Conservation (phyloP, 1,140 invertebrate genomes). For the Anthonomus grandis region DNA sequence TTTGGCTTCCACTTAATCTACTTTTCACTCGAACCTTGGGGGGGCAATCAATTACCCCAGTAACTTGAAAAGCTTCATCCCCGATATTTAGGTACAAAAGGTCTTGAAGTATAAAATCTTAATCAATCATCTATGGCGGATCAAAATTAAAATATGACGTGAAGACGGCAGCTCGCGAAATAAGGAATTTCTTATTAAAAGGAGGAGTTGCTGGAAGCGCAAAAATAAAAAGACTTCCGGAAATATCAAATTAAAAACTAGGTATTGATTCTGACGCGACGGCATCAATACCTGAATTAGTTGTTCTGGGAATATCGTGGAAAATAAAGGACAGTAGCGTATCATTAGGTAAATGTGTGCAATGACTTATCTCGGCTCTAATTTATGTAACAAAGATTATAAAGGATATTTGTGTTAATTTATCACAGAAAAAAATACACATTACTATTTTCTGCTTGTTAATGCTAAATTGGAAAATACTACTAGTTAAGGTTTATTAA, state of each 20-base stretch:
- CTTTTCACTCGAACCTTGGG: slow-evolving; percentile 18
- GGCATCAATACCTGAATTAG: slow-evolving; percentile 13
- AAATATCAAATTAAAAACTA: slow-evolving; percentile 24
- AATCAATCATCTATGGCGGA: slow-evolving; percentile 27
- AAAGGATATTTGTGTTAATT: no score
- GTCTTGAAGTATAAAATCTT: slow-evolving; percentile 26
- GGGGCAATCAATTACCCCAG: slow-evolving; percentile 21
- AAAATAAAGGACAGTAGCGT: neutral
- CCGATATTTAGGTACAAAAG: slow-evolving; percentile 25
- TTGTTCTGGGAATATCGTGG: neutral
- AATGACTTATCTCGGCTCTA: no score
- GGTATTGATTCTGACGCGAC: slow-evolving; percentile 17
- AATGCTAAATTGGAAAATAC: no score
- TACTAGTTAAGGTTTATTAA: no score
- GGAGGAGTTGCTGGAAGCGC: slow-evolving; percentile 3
- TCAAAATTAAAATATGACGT: slow-evolving; percentile 27
- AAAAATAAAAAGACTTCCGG: slow-evolving; percentile 11
- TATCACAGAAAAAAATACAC: no score
- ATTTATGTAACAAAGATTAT: no score
- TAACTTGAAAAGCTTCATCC: slow-evolving; percentile 21
- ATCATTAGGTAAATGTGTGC: no score
- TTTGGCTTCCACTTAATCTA: slow-evolving; percentile 12
- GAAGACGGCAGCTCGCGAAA: slow-evolving; percentile 18
- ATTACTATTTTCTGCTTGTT: no score
- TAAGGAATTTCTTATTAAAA: slow-evolving; percentile 20